These are phyloP conservation scores for Arctocebus calabarensis DNA, from an alignment of 2,797 vertebrate species.

Conservation along the genomic window DNA sequence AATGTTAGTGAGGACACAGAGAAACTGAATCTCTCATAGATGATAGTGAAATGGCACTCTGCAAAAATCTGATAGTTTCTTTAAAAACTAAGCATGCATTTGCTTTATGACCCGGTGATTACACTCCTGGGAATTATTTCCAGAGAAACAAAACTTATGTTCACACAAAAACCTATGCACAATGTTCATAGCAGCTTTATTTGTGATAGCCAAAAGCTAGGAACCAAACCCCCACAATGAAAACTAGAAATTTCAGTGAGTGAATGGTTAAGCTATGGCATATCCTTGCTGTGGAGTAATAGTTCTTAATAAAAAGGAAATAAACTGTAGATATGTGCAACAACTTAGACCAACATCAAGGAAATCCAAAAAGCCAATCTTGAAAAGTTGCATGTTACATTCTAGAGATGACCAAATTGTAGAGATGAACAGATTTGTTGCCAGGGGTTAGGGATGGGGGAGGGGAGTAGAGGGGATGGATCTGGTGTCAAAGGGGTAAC, in stretches of 20 bases:
- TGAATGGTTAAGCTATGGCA: rapidly evolving
- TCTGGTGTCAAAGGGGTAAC: rapidly evolving
- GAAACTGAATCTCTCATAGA: rapidly evolving
- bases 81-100: rapidly evolving
- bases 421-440: not conserved
- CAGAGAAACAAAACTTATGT: not conserved
- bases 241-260: not conserved
- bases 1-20: not conserved
- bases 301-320: rapidly evolving
- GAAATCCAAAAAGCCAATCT: not conserved
- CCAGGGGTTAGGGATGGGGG: not conserved
- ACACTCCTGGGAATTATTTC: not conserved
- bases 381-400: rapidly evolving
- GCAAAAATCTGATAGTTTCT: not conserved
- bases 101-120: not conserved
- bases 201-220: rapidly evolving
- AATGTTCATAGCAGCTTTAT: rapidly evolving
- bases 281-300: rapidly evolving
- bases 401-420: not conserved
- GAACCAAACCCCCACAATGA: not conserved
- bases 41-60: rapidly evolving
- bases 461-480: rapidly evolving
- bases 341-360: rapidly evolving
- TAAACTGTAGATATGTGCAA: rapidly evolving
- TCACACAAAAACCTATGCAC: not conserved